Conservation (phyloP, 1,140 invertebrate species). For the Kradibia gibbosae region DNA sequence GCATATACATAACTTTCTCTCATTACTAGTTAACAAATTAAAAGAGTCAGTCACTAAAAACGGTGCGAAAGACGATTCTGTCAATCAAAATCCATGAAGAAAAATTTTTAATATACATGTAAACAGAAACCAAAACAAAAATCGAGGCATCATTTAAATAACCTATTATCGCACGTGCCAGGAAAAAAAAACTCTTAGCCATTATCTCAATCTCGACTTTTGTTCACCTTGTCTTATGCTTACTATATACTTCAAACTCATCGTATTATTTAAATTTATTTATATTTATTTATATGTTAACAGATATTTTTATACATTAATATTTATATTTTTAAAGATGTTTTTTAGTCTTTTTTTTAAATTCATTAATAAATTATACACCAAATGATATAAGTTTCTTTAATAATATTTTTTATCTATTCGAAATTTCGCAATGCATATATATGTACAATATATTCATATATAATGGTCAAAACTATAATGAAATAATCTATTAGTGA, state of each 20-base stretch:
- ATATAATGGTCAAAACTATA: too few relatives aligned
- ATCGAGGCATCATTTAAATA: not conserved
- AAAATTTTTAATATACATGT: not conserved
- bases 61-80: not conserved
- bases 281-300: too few relatives aligned
- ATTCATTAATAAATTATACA: too few relatives aligned
- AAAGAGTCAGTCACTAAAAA: conserved; percentile 2
- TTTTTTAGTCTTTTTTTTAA: too few relatives aligned
- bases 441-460: too few relatives aligned
- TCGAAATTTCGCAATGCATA: too few relatives aligned
- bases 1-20: conserved; percentile 32
- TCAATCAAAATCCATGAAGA: not conserved
- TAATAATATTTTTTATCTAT: too few relatives aligned
- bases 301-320: too few relatives aligned
- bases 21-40: conserved; percentile 36
- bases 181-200: not conserved
- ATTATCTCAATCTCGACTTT: not conserved
- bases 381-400: too few relatives aligned
- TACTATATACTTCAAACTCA: not conserved
- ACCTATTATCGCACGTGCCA: not conserved
- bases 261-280: not conserved
- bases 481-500: too few relatives aligned
- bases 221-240: not conserved
- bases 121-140: not conserved
- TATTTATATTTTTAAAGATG: too few relatives aligned